Conservation (phyloP, 2,888 invertebrate genomes). For the Kuschelorhynchus macadamiae region DNA sequence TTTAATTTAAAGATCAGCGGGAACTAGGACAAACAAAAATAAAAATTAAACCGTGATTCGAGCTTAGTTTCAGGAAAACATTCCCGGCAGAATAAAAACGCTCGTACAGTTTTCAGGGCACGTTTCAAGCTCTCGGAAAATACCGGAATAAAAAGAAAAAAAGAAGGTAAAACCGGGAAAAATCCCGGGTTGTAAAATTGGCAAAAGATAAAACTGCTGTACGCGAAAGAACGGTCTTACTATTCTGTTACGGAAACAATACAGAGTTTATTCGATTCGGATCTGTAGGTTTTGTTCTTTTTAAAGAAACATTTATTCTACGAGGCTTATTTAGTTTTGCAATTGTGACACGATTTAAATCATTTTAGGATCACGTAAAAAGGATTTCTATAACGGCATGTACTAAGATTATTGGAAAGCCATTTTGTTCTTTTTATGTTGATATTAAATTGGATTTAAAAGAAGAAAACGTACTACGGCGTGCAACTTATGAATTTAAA, state of each 20-base stretch:
- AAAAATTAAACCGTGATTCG: conserved; percentile 25
- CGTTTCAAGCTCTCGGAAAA: conserved; percentile 22
- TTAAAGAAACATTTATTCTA: too few relatives aligned
- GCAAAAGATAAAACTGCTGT: conserved; percentile 17
- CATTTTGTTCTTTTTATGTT: too few relatives aligned
- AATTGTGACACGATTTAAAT: too few relatives aligned
- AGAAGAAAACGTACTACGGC: too few relatives aligned
- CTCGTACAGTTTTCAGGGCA: conserved; percentile 25
- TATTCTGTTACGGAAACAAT: conserved; percentile 10
- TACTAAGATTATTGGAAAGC: too few relatives aligned
- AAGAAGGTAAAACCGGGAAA: conserved; percentile 5
- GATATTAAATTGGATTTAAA: too few relatives aligned
- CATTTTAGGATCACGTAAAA: too few relatives aligned
- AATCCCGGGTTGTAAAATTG: conserved; percentile 22
- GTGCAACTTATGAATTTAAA: too few relatives aligned
- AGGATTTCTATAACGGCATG: too few relatives aligned
- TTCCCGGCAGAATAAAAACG: conserved; percentile 17
- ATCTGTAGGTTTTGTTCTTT: not conserved
- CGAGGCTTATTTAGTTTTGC: too few relatives aligned
- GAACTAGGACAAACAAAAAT: conserved; percentile 18
- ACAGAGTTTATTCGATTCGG: conserved; percentile 17
- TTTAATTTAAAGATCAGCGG: conserved; percentile 17
- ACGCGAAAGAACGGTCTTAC: conserved; percentile 7
- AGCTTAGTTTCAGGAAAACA: conserved; percentile 13
- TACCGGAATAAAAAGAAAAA: conserved; percentile 16